These are phyloP conservation scores for Carpatolechia fugitivella DNA, from an alignment of 2,888 invertebrate genomes.

Conservation along the genomic window DNA sequence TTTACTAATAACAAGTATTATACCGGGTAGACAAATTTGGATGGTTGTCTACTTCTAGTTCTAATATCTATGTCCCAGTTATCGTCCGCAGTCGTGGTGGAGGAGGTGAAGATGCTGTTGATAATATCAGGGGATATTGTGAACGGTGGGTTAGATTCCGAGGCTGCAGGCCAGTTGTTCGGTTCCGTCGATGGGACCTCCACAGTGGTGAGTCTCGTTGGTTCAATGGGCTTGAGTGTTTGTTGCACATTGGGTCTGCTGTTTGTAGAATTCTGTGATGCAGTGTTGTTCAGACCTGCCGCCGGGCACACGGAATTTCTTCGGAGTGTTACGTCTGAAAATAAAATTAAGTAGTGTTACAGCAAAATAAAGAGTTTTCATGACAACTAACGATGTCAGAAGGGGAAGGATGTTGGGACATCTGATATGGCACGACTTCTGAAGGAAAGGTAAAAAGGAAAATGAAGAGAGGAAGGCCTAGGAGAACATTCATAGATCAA, in stretches of 20 bases:
- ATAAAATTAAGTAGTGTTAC: neutral
- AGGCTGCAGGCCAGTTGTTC: constrained; percentile 5
- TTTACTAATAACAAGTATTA: too few relatives aligned
- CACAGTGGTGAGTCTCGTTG: neutral
- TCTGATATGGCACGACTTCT: too few relatives aligned
- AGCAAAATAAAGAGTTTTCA: too few relatives aligned
- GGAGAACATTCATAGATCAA: too few relatives aligned
- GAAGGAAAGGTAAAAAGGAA: too few relatives aligned
- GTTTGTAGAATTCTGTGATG: neutral
- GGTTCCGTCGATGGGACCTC: neutral
- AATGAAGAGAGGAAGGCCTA: too few relatives aligned
- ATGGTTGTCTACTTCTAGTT: constrained; percentile 2
- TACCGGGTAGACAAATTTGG: neutral
- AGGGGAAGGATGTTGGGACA: too few relatives aligned
- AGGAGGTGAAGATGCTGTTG: constrained; percentile 4
- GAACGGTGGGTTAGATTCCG: neutral
- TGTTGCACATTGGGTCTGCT: neutral
- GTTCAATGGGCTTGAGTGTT: neutral
- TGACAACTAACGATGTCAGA: too few relatives aligned
- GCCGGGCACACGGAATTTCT: constrained; percentile 1
- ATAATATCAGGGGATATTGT: neutral
- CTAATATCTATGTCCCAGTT: constrained; percentile 10
- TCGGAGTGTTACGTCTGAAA: constrained; percentile 29
- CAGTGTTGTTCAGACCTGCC: neutral
- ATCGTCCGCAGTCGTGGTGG: neutral